Conservation (phyloP, 2,888 invertebrate species). For the Coleophora flavipennella region DNA sequence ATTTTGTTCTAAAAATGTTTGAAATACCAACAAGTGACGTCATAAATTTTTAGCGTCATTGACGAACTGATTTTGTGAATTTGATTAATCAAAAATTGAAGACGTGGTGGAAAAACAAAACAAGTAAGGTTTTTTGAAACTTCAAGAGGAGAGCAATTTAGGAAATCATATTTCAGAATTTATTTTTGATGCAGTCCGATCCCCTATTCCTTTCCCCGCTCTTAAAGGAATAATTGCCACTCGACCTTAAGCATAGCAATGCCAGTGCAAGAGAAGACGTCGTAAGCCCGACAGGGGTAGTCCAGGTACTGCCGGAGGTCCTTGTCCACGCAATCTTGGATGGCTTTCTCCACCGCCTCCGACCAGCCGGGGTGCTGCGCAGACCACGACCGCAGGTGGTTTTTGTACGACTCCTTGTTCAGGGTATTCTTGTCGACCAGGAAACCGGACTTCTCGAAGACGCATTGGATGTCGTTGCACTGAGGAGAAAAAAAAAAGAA, state of each 20-base stretch:
- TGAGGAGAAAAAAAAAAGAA: conserved; percentile 17
- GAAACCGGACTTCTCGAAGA: conserved; percentile 59
- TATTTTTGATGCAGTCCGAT: too few species aligned
- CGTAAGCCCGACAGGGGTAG: conserved; percentile 53
- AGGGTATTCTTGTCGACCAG: conserved; percentile 39
- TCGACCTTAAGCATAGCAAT: conserved; percentile 60
- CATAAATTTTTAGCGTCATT: too few species aligned
- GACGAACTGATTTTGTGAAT: too few species aligned
- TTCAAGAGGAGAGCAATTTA: too few species aligned
- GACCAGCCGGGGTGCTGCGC: conserved; percentile 44
- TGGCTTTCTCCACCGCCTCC: conserved; percentile 42
- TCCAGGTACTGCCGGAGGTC: conserved; percentile 51
- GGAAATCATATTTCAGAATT: too few species aligned
- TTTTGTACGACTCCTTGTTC: conserved; percentile 47
- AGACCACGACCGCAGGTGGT: conserved; percentile 43
- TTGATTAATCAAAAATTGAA: too few species aligned
- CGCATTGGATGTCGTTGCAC: conserved; percentile 59
- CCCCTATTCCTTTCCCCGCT: too few species aligned
- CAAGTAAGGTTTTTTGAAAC: too few species aligned
- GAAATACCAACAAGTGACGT: too few species aligned
- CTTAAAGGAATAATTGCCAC: too few species aligned
- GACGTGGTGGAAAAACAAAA: too few species aligned
- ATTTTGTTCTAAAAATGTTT: too few species aligned
- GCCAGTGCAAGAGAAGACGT: conserved; percentile 59
- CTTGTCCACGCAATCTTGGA: conserved; percentile 49